Conservation (phyloP, 2,888 invertebrate genomes). For the Stenotaenia linearis region DNA sequence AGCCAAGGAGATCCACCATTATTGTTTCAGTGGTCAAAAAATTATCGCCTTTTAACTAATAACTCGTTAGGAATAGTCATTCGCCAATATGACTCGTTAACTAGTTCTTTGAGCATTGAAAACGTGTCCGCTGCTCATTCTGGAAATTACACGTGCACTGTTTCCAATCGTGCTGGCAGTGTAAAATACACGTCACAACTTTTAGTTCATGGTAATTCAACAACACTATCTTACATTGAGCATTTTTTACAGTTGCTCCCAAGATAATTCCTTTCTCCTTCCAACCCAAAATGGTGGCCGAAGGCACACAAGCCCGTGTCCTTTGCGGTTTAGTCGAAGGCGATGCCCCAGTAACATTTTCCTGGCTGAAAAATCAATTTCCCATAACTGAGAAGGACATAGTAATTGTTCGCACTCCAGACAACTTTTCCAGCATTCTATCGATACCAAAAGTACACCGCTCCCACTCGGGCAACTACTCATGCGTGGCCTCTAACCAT, state of each 20-base stretch:
- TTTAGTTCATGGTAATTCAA: constrained; percentile 28
- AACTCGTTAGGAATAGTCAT: neutral
- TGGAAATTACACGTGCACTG: constrained; percentile 28
- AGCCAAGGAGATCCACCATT: constrained; percentile 31
- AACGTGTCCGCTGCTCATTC: neutral
- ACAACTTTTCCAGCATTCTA: constrained; percentile 44
- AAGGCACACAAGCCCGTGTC: constrained; percentile 17
- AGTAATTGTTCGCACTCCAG: constrained; percentile 40
- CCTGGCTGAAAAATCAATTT: constrained; percentile 45
- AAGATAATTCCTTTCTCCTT: constrained; percentile 31
- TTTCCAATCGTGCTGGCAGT: constrained; percentile 2
- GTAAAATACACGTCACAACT: constrained; percentile 11
- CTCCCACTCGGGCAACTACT: constrained; percentile 46
- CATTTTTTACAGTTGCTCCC: constrained; percentile 26
- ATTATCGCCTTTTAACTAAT: neutral
- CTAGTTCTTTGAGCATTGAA: constrained; percentile 29
- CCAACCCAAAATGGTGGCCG: constrained; percentile 20
- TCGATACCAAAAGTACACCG: constrained; percentile 44
- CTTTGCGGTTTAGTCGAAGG: constrained; percentile 36
- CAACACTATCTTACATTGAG: neutral
- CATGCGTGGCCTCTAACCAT: constrained; percentile 40
- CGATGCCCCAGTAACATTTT: constrained; percentile 45
- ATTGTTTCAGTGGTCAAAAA: constrained; percentile 27
- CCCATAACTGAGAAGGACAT: constrained; percentile 40
- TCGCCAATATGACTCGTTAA: neutral